Evolutionary conservation across 2,113 vertebrate species (phyloP).

Genomic region (Columba janthina): DNA sequence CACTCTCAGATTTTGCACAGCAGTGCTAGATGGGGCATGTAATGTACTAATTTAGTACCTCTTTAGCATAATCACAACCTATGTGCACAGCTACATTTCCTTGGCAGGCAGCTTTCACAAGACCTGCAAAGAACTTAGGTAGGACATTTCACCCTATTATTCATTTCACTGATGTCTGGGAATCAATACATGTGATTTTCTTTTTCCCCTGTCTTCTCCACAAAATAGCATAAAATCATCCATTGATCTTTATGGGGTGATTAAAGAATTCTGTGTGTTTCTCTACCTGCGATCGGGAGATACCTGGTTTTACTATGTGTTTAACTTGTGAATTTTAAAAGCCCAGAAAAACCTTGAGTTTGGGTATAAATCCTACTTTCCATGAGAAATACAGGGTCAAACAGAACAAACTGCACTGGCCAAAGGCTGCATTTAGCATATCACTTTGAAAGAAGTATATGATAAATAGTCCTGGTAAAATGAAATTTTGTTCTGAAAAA

Average conservation of each 20-base stretch:
- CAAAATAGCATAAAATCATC: not conserved
- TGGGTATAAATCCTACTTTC: not conserved
- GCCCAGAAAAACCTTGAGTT: not conserved
- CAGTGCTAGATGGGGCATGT: conserved; percentile 78
- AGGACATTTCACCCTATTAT: conserved; percentile 4
- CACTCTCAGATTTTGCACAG: conserved; percentile 78
- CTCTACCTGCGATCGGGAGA: not conserved
- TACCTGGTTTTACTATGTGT: not conserved
- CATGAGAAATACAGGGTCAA: not conserved
- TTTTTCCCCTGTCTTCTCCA: not conserved
- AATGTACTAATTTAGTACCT: conserved; percentile 81
- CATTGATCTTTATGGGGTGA: conserved; percentile 24
- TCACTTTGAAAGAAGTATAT: not conserved
- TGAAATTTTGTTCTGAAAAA: not conserved
- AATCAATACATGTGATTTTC: conserved; percentile 1
- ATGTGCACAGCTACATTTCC: conserved; percentile 51
- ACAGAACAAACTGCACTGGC: not conserved
- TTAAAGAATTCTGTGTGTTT: not conserved
- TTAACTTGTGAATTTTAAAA: not conserved
- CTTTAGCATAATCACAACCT: conserved; percentile 73
- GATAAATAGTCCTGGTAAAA: not conserved
- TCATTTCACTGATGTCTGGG: conserved; percentile 4
- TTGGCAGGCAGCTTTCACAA: conserved; percentile 50
- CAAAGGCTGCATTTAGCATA: not conserved
- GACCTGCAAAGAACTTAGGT: conserved; percentile 53